Percentiles rank a stretch among this genome's conserved stretches.
These are phyloP conservation scores for Artibeus lituratus DNA, from an alignment of 2,797 vertebrate genomes.

Conservation along the genomic window DNA sequence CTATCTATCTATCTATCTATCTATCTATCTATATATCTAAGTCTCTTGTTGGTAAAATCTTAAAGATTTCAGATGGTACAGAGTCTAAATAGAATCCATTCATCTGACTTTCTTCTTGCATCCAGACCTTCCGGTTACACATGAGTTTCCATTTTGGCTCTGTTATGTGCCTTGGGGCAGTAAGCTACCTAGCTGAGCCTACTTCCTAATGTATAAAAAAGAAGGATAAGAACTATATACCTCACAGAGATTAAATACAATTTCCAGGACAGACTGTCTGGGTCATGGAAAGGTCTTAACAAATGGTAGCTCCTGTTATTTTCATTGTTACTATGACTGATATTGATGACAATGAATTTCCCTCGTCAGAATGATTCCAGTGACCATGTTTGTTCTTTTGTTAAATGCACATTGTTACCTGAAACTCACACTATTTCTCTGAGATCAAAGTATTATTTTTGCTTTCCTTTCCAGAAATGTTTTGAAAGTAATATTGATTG, in stretches of 20 bases:
- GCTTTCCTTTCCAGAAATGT: background rate
- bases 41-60: constrained; percentile 7
- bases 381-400: background rate
- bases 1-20: background rate
- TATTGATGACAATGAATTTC: background rate
- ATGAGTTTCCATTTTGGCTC: background rate
- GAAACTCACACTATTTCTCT: constrained; percentile 21
- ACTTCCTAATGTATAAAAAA: background rate
- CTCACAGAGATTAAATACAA: background rate
- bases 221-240: background rate
- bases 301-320: background rate
- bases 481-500: constrained; percentile 6
- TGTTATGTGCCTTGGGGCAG: background rate
- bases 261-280: background rate
- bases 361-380: background rate
- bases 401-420: background rate
- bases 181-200: background rate
- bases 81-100: background rate
- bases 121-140: background rate
- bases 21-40: too few species aligned
- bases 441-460: constrained; percentile 4
- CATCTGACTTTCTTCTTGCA: background rate
- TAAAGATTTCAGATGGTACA: background rate
- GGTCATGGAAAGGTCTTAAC: background rate
- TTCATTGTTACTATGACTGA: background rate